Evolutionary conservation across 2,113 vertebrate genomes (phyloP).

Genomic region (Triplophysa rosa): DNA sequence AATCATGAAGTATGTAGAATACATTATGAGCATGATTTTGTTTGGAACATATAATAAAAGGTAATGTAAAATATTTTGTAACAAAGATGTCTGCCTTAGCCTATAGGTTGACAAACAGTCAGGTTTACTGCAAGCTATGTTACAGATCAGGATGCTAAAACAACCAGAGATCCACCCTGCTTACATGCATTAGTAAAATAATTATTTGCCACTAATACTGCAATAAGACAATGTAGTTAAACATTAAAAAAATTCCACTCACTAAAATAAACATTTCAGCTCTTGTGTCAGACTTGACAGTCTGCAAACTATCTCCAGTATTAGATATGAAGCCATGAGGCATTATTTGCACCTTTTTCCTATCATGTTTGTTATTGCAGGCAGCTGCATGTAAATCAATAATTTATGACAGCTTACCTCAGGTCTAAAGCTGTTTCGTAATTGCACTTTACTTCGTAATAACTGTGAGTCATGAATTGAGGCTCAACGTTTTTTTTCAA

Average conservation of each 20-base stretch:
- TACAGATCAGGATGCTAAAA: too few species aligned
- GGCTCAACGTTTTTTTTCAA: neutral
- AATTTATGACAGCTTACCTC: conserved; percentile 35
- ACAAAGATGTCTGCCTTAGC: too few species aligned
- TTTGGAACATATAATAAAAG: too few species aligned
- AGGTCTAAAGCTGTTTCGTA: conserved; percentile 22
- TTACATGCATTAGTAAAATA: neutral
- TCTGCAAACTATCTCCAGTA: neutral
- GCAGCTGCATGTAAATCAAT: conserved; percentile 28
- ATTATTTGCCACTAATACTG: neutral
- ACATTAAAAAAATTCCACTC: too few species aligned
- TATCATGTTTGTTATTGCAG: conserved; percentile 20
- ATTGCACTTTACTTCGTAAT: conserved; percentile 24
- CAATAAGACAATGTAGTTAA: neutral
- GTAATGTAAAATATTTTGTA: too few species aligned
- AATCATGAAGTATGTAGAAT: too few species aligned
- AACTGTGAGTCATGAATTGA: conserved; percentile 16
- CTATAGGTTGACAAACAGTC: too few species aligned
- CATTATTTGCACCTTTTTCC: neutral
- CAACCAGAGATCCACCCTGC: too few species aligned
- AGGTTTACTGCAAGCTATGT: too few species aligned
- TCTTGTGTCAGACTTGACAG: too few species aligned
- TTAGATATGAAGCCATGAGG: neutral
- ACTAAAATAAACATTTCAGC: too few species aligned
- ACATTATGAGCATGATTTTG: too few species aligned